phyloP scores from a whole-genome alignment of 1,140 invertebrate genomes.

The Schlechtendalia chinensis region DNA sequence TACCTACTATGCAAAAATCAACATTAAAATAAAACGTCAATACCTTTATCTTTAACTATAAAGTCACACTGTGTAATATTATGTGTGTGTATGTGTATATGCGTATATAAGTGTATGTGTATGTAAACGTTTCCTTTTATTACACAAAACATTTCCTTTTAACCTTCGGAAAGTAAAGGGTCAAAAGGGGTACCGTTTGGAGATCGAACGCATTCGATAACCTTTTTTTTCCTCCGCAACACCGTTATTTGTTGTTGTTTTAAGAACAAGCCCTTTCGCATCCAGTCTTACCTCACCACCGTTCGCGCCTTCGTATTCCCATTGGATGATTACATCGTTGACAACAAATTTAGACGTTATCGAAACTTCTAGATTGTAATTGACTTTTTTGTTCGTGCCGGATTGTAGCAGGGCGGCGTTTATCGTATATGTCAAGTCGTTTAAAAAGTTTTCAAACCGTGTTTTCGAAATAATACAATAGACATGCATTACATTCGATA shows the following conservation, averaged over 20 bases:
- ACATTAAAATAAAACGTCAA: too few species aligned
- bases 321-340: constrained; percentile 15
- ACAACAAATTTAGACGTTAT: constrained; percentile 32
- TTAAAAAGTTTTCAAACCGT: constrained; percentile 20
- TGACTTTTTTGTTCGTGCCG: neutral
- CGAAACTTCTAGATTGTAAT: constrained; percentile 30
- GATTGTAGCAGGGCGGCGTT: neutral
- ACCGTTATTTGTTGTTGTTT: neutral
- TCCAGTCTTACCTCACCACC: neutral
- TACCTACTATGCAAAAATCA: too few species aligned
- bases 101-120: too few species aligned
- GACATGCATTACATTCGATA: neutral
- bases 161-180: neutral
- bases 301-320: neutral
- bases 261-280: neutral
- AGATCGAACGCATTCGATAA: constrained; percentile 10
- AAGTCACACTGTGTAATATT: too few species aligned
- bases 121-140: constrained; percentile 13
- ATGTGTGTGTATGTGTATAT: too few species aligned
- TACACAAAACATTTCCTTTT: constrained; percentile 4
- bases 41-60: too few species aligned
- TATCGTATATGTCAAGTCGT: constrained; percentile 19
- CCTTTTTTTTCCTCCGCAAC: neutral
- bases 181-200: neutral
- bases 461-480: constrained; percentile 3